Evolutionary conservation across 2,113 vertebrate species (phyloP).

Genomic region (Syngnathus typhle): DNA sequence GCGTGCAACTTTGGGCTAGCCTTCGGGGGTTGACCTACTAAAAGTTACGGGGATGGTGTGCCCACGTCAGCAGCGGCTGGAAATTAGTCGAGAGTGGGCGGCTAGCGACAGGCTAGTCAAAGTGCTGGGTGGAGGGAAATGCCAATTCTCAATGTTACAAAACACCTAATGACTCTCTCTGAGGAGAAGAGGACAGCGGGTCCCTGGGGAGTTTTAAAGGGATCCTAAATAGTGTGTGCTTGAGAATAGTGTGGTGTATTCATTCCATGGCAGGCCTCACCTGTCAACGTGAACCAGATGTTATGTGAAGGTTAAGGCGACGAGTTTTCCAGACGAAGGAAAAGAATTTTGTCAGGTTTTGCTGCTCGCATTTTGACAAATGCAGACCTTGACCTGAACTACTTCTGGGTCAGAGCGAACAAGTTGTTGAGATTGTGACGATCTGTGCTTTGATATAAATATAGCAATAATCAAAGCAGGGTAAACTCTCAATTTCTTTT

Average conservation of each 20-base stretch:
- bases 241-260: conserved; percentile 17
- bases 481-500: too few relatives aligned
- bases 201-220: conserved; percentile 41
- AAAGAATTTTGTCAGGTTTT: conserved; percentile 30
- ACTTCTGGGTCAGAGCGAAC: too few relatives aligned
- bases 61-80: neutral
- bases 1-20: conserved; percentile 57
- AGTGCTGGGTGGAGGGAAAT: conserved; percentile 38
- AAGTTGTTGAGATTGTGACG: too few relatives aligned
- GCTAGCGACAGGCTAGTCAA: conserved; percentile 39
- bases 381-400: conserved; percentile 15
- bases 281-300: conserved; percentile 44
- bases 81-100: conserved; percentile 25
- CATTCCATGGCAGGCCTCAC: conserved; percentile 33
- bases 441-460: too few relatives aligned
- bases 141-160: conserved; percentile 46
- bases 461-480: too few relatives aligned
- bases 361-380: conserved; percentile 35
- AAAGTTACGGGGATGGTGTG: conserved; percentile 48
- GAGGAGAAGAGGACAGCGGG: conserved; percentile 48
- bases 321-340: conserved; percentile 31
- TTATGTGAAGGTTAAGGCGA: conserved; percentile 47
- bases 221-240: conserved; percentile 6
- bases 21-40: conserved; percentile 64
- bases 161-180: conserved; percentile 47